These are phyloP conservation scores for Hycleus cichorii DNA, from an alignment of 1,140 invertebrate genomes.

Conservation along the genomic window DNA sequence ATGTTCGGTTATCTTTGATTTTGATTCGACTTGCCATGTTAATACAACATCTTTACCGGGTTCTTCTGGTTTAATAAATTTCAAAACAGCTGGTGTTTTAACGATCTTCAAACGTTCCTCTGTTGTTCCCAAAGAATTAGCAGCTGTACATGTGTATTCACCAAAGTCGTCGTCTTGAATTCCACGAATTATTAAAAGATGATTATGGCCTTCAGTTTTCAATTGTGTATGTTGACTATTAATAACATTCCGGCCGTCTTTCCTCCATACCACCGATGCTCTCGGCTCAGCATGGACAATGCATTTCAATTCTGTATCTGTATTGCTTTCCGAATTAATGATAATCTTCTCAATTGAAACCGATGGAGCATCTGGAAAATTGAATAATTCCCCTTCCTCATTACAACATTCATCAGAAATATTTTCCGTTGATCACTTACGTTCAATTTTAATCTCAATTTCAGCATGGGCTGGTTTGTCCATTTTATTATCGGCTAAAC, in stretches of 20 bases:
- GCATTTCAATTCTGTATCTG: conserved; percentile 28
- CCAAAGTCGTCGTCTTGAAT: conserved; percentile 23
- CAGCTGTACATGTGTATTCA: conserved; percentile 25
- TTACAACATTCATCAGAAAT: too few relatives aligned
- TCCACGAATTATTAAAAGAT: conserved; percentile 22
- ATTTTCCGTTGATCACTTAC: conserved; percentile 19
- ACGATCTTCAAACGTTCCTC: conserved; percentile 22
- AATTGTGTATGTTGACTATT: conserved; percentile 11
- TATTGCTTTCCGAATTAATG: conserved; percentile 26
- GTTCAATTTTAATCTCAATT: conserved; percentile 27
- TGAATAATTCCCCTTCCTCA: too few relatives aligned
- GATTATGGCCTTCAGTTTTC: conserved; percentile 10
- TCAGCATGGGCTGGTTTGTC: conserved; percentile 23
- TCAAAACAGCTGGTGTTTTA: conserved; percentile 21
- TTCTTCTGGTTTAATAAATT: conserved; percentile 18
- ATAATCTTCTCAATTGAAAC: conserved; percentile 26
- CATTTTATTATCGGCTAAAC: conserved; percentile 33
- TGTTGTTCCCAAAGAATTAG: conserved; percentile 18
- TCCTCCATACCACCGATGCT: conserved; percentile 25
- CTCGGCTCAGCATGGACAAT: conserved; percentile 26
- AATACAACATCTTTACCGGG: conserved; percentile 22
- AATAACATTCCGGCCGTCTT: conserved; percentile 22
- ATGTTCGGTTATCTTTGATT: conserved; percentile 23
- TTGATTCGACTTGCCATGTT: conserved; percentile 33
- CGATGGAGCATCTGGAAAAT: conserved; percentile 26